phyloP scores from a whole-genome alignment of 2,113 vertebrate genomes.

The Litocranius walleri region DNA sequence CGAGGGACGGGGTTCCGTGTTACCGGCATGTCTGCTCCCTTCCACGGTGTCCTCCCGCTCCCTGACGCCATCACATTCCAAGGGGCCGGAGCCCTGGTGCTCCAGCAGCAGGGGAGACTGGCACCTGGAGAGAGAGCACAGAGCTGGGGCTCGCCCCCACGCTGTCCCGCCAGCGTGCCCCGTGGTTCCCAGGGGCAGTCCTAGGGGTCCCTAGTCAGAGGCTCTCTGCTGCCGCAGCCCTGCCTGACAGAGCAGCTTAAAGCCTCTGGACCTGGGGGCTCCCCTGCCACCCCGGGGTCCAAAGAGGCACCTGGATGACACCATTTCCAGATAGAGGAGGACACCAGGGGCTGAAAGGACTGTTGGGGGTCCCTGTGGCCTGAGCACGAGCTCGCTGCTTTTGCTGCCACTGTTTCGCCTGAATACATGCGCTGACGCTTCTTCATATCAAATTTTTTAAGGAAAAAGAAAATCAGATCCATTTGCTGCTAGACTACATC shows the following conservation, averaged over 20 bases:
- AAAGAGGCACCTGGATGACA: not conserved
- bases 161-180: not conserved
- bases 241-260: too few relatives aligned
- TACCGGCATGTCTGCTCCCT: conserved; percentile 89
- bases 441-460: not conserved
- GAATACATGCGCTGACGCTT: not conserved
- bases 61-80: conserved; percentile 86
- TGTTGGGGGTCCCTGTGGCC: not conserved
- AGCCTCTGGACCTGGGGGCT: not conserved
- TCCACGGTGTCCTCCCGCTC: conserved; percentile 90
- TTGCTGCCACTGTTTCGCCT: too few relatives aligned
- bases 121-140: conserved; percentile 83
- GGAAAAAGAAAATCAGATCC: not conserved
- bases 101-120: conserved; percentile 92
- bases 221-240: accelerated
- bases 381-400: accelerated
- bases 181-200: accelerated
- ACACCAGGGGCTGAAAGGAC: not conserved
- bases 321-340: not conserved
- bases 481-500: not conserved
- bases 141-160: not conserved
- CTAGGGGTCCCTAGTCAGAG: not conserved
- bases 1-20: not conserved
- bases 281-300: not conserved
- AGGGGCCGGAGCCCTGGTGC: conserved; percentile 82